These are phyloP conservation scores for Tetrapedia diversipes DNA, from an alignment of 2,888 invertebrate species.

Conservation along the genomic window DNA sequence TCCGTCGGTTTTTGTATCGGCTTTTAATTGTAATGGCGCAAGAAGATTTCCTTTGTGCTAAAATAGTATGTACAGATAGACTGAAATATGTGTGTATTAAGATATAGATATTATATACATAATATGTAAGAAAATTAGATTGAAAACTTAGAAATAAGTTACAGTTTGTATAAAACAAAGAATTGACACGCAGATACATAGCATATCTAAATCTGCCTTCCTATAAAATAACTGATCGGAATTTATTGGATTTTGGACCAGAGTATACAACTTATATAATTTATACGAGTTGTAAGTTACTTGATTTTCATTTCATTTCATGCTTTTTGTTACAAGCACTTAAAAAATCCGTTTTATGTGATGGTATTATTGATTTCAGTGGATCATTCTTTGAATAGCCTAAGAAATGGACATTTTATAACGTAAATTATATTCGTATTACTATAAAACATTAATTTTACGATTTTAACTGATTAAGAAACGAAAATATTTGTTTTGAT, in stretches of 20 bases:
- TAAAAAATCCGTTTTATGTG: not conserved
- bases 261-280: slow-evolving; percentile 54
- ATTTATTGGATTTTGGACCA: slow-evolving; percentile 62
- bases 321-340: not conserved
- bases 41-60: slow-evolving; percentile 58
- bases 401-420: slow-evolving; percentile 13
- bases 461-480: slow-evolving; percentile 17
- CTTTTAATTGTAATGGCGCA: slow-evolving; percentile 58
- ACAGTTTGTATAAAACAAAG: slow-evolving; percentile 69
- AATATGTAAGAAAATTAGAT: slow-evolving; percentile 51
- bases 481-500: slow-evolving; percentile 9
- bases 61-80: slow-evolving; percentile 76
- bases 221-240: slow-evolving; percentile 43
- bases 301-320: slow-evolving; percentile 13
- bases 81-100: slow-evolving; percentile 73
- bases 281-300: slow-evolving; percentile 21
- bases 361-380: slow-evolving; percentile 1
- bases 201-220: slow-evolving; percentile 70
- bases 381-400: slow-evolving; percentile 33
- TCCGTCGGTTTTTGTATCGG: slow-evolving; percentile 65
- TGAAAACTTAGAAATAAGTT: slow-evolving; percentile 57
- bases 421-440: slow-evolving; percentile 28
- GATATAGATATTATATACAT: slow-evolving; percentile 59
- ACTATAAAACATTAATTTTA: slow-evolving; percentile 25
- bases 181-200: slow-evolving; percentile 64